Conservation (phyloP, 2,113 vertebrate species). For the Scytalopus superciliaris region DNA sequence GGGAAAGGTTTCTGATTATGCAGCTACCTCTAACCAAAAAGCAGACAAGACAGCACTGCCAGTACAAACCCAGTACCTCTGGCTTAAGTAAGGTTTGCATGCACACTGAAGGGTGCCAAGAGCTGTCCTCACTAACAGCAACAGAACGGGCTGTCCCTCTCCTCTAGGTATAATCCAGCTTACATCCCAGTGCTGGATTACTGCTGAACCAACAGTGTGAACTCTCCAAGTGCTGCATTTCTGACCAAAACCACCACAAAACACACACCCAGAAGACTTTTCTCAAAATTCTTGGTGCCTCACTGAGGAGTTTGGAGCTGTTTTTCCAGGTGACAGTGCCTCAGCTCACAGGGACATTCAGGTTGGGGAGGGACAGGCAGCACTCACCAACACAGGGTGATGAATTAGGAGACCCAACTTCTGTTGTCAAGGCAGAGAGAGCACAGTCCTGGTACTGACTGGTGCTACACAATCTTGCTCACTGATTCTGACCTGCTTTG, state of each 20-base stretch:
- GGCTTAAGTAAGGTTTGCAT: neutral
- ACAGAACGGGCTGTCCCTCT: neutral
- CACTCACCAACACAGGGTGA: neutral
- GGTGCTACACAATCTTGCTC: neutral
- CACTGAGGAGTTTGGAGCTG: neutral
- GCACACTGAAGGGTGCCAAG: neutral
- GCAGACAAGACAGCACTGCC: neutral
- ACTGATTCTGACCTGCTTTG: neutral
- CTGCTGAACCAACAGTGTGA: neutral
- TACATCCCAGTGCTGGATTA: neutral
- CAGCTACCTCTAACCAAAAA: neutral
- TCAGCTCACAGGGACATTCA: neutral
- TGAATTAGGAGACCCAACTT: neutral
- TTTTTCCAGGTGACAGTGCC: neutral
- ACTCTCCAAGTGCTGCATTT: neutral
- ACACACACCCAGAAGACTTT: neutral
- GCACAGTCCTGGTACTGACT: neutral
- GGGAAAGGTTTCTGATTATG: neutral
- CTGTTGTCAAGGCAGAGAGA: neutral
- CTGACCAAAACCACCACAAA: neutral
- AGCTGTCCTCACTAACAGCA: neutral
- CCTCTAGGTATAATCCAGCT: neutral
- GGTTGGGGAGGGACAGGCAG: neutral
- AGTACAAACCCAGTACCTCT: neutral
- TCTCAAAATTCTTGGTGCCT: neutral